phyloP scores from a whole-genome alignment of 2,113 vertebrate genomes.

The Tragelaphus strepsiceros region DNA sequence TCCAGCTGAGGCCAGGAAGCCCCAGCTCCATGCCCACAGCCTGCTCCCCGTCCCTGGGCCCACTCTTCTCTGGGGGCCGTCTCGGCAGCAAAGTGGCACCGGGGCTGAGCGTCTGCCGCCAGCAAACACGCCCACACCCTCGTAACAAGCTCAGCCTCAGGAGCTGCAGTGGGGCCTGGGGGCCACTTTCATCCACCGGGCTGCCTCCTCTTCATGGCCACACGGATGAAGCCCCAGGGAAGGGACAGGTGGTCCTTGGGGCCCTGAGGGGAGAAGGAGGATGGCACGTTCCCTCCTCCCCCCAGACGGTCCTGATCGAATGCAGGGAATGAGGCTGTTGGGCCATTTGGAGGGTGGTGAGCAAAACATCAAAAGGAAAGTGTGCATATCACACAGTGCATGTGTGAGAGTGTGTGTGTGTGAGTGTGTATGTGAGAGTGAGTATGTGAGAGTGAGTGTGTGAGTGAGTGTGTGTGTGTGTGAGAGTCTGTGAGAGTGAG shows the following conservation, averaged over 20 bases:
- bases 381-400: rapidly evolving
- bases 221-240: conserved; percentile 19
- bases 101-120: neutral
- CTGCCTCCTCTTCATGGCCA: conserved; percentile 44
- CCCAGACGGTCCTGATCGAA: neutral
- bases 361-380: too few species aligned
- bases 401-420: too few species aligned
- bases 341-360: neutral
- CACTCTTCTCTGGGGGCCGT: rapidly evolving
- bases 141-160: conserved; percentile 26
- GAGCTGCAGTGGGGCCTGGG: conserved; percentile 56
- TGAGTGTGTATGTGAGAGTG: too few species aligned
- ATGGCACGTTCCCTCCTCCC: rapidly evolving
- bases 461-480: neutral
- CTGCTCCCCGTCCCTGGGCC: rapidly evolving
- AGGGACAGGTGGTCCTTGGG: conserved; percentile 31
- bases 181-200: conserved; percentile 55
- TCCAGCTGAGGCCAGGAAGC: neutral
- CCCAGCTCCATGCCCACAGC: neutral
- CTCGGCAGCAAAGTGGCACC: neutral
- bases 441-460: too few species aligned
- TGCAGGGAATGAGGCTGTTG: rapidly evolving
- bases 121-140: neutral
- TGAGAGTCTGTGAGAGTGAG: rapidly evolving
- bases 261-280: neutral